Conservation (phyloP, 2,797 vertebrate genomes). For the Siniperca obscura region DNA sequence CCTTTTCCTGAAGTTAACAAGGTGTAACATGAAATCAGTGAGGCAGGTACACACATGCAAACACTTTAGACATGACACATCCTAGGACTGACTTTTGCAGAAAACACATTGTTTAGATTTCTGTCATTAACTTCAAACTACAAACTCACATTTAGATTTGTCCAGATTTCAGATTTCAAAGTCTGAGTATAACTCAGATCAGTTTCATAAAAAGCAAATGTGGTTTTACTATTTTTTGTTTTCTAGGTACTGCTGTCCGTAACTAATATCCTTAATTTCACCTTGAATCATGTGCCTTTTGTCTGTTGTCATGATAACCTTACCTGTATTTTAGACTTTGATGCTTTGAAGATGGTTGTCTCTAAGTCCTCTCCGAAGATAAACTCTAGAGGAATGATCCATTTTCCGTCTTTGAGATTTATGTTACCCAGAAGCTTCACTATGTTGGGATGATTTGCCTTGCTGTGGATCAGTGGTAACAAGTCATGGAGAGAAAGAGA, state of each 20-base stretch:
- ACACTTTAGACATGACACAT: background rate
- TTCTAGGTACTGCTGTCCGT: background rate
- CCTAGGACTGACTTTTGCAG: background rate
- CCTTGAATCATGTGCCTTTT: background rate
- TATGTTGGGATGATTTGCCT: constrained; percentile 80
- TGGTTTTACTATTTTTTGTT: background rate
- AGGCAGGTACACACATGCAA: background rate
- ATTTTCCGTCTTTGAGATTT: constrained; percentile 71
- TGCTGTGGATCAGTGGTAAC: constrained; percentile 58
- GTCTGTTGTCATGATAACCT: background rate
- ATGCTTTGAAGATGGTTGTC: constrained; percentile 81
- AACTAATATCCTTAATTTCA: background rate
- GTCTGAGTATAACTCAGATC: too few species aligned
- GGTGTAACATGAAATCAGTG: background rate
- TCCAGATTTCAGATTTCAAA: background rate
- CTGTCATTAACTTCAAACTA: background rate
- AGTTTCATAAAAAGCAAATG: background rate
- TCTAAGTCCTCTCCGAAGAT: constrained; percentile 85
- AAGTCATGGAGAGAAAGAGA: constrained; percentile 8
- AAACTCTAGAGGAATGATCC: constrained; percentile 86
- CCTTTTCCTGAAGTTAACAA: constrained; percentile 7
- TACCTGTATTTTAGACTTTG: constrained; percentile 83
- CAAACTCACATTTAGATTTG: background rate
- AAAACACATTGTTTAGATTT: background rate
- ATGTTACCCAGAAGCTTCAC: constrained; percentile 83